Evolutionary conservation across 2,113 vertebrate species (phyloP).

Genomic region (Propithecus coquereli): DNA sequence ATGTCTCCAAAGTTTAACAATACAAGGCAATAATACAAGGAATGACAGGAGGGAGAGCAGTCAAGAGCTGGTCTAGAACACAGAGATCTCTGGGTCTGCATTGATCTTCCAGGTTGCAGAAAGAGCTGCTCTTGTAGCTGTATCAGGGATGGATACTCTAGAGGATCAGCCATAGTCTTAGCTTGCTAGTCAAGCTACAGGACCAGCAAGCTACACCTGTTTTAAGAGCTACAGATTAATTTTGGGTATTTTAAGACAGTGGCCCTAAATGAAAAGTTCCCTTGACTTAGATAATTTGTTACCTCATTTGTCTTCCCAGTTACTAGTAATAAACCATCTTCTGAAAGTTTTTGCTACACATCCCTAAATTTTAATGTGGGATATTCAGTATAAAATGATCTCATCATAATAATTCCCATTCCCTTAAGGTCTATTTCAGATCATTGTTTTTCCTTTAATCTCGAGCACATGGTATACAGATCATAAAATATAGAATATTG

Average conservation of each 20-base stretch:
- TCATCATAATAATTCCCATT: neutral
- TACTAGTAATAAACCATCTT: neutral
- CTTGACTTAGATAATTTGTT: neutral
- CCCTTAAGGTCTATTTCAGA: neutral
- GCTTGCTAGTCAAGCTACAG: neutral
- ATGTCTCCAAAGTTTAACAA: neutral
- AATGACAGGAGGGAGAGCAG: neutral
- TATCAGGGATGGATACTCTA: neutral
- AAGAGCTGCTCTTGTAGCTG: neutral
- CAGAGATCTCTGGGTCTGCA: neutral
- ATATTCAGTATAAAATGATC: neutral
- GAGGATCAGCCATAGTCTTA: neutral
- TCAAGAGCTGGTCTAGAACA: neutral
- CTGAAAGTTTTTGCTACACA: neutral
- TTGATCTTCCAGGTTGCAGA: neutral
- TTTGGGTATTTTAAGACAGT: neutral
- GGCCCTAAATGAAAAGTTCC: neutral
- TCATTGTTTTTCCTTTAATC: slow-evolving; percentile 7
- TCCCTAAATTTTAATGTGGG: slow-evolving; percentile 35
- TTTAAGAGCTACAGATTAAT: neutral
- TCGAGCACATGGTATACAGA: neutral
- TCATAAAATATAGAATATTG: neutral
- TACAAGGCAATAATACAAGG: neutral
- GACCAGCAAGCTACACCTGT: neutral
- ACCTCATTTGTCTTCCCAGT: neutral